Base-by-base conservation (phyloP, 2,888 invertebrate species). In the Poecilobothrus nobilitatus region DNA sequence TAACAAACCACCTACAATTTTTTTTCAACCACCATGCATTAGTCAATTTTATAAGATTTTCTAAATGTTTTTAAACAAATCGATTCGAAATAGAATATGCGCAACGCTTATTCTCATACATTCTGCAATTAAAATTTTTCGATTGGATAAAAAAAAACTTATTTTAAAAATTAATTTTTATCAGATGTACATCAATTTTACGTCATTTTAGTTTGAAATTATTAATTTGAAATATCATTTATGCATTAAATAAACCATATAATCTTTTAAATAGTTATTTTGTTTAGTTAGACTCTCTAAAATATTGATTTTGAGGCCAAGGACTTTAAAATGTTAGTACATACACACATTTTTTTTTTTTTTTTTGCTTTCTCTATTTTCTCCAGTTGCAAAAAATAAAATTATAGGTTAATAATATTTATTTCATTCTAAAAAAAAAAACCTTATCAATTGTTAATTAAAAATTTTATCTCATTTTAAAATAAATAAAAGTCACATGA, bases 251-350 rank as follows among this genome's bases (percentile, higher is more conserved):
- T 10, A 4, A 37, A 37, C 12, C 7, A 10, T 37, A 5, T 34
- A 34, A 34, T 34, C 8, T 34, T 34, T 34, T 34, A 7, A 5
- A 34, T 5, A 34, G 53, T 3, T 22, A 12, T 63, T 63, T 21
- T 63, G 10, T 63, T 63, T 63, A 12, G 22, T 63, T 12, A 18
- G n/a, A 27, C 20, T 34, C 20, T 65, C 65, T 34, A 20, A 65
- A 20, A 20, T 65, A 65, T 65, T 10, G 65, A 65, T 65, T 65
- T 86, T 89, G 79, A 83, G 84, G 74, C 67, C 65, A 65, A 65
- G 65, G 65, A 65, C 37, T 65, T 37, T 53, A 18, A 53, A 53
- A 53, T 53, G 18, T 18, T 10, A 8, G 37, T 37, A 37, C 37
- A 8, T 8, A 37, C n/a, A n/a, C n/a, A n/a, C n/a, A n/a, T n/a